phyloP scores from a whole-genome alignment of 2,113 vertebrate genomes.

The Todiramphus saurophagus region DNA sequence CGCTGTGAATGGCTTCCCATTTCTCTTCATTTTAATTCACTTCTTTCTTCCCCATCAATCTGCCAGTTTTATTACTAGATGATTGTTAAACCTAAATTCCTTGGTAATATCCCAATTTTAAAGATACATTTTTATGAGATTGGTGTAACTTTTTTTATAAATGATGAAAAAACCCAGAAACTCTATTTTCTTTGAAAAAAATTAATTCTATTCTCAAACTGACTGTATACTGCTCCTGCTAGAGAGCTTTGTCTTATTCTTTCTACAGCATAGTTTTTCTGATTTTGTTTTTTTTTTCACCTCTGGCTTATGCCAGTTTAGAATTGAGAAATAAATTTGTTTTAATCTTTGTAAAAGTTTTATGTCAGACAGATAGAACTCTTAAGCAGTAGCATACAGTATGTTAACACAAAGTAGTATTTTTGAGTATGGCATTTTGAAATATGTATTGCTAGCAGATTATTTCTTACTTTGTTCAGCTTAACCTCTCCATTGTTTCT shows the following conservation, averaged over 20 bases:
- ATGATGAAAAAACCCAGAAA: not conserved
- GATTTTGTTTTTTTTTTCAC: not conserved
- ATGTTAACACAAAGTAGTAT: not conserved
- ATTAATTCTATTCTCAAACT: not conserved
- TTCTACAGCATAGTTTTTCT: not conserved
- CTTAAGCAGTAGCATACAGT: not conserved
- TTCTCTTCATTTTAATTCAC: conserved; percentile 28
- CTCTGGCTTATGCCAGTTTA: not conserved
- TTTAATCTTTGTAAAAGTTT: not conserved
- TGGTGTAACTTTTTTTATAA: not conserved
- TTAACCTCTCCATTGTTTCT: not conserved
- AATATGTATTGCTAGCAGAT: not conserved
- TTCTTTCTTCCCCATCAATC: conserved; percentile 14
- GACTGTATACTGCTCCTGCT: not conserved
- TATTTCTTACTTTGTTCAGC: not conserved
- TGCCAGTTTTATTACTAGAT: conserved; percentile 29
- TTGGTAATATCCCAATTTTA: not conserved
- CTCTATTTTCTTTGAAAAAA: not conserved
- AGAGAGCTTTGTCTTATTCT: not conserved
- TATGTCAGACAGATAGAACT: not conserved
- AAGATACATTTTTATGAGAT: not conserved
- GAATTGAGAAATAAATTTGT: not conserved
- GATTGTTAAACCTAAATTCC: conserved; percentile 25
- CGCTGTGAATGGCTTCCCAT: not conserved
- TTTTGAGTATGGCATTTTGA: not conserved